These are phyloP conservation scores for Rhagoletis pomonella DNA, from an alignment of 1,140 invertebrate genomes.

Conservation along the genomic window DNA sequence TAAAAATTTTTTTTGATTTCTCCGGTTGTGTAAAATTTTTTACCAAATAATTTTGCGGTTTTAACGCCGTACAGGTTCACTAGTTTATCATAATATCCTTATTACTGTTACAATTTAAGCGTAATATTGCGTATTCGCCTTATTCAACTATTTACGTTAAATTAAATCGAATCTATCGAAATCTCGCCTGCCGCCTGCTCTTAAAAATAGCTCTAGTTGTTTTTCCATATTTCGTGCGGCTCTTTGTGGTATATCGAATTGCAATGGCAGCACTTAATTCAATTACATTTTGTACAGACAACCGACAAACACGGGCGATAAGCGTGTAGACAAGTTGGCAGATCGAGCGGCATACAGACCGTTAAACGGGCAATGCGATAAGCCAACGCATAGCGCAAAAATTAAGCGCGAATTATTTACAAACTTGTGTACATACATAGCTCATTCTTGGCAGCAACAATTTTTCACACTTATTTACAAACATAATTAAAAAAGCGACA, in stretches of 20 bases:
- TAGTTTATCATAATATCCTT: too few species aligned
- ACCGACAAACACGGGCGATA: conserved; percentile 31
- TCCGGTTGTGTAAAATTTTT: too few species aligned
- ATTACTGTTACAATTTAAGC: too few species aligned
- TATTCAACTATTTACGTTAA: too few species aligned
- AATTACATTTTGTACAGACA: conserved; percentile 41
- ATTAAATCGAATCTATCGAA: conserved; percentile 9
- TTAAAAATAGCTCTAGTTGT: neutral
- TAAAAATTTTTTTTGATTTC: too few species aligned
- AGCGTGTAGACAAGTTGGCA: conserved; percentile 38
- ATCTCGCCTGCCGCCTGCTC: neutral
- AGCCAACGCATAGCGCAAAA: neutral
- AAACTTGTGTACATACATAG: too few species aligned
- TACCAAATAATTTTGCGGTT: too few species aligned
- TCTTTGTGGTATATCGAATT: conserved; percentile 35
- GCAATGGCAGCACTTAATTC: conserved; percentile 46
- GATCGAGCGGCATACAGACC: neutral
- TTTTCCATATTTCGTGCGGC: conserved; percentile 6
- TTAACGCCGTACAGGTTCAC: too few species aligned
- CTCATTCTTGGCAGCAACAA: too few species aligned
- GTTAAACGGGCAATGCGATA: neutral
- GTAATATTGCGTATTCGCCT: too few species aligned
- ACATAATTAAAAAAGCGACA: too few species aligned
- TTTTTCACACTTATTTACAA: too few species aligned
- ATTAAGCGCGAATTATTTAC: conserved; percentile 15